Evolutionary conservation across 2,113 vertebrate genomes (phyloP).

Genomic region (Pandion haliaetus): DNA sequence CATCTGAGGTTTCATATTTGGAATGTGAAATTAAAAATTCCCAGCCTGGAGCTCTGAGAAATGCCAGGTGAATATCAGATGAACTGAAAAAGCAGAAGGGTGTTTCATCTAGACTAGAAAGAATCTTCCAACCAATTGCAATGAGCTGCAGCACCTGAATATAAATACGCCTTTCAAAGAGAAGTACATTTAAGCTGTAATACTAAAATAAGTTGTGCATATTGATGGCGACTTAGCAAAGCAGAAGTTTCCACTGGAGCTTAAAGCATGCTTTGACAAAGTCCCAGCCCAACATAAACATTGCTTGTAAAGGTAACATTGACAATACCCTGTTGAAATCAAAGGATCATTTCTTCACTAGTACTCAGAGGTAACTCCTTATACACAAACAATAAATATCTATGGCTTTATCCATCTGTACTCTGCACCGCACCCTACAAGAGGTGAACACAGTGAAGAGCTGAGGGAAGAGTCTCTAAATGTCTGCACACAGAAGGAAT

Average conservation of each 20-base stretch:
- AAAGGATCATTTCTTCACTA: not conserved
- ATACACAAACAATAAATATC: not conserved
- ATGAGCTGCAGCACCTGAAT: not conserved
- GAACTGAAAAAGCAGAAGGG: not conserved
- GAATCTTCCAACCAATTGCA: not conserved
- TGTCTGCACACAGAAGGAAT: accelerated
- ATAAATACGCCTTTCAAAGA: not conserved
- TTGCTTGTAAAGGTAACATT: not conserved
- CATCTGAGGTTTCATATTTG: not conserved
- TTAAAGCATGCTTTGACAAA: not conserved
- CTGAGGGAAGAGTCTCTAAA: not conserved
- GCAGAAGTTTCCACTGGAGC: not conserved
- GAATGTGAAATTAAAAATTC: not conserved
- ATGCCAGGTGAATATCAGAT: not conserved
- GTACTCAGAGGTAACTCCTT: not conserved
- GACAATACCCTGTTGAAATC: not conserved
- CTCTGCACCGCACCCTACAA: accelerated
- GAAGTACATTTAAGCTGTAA: not conserved
- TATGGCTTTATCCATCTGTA: not conserved
- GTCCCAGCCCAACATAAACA: not conserved
- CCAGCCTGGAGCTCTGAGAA: not conserved
- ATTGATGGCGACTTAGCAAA: not conserved
- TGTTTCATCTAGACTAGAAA: not conserved
- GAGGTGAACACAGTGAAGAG: not conserved
- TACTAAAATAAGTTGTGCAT: not conserved